Evolutionary conservation across 2,113 vertebrate genomes (phyloP).

Genomic region (Mustelus asterias): DNA sequence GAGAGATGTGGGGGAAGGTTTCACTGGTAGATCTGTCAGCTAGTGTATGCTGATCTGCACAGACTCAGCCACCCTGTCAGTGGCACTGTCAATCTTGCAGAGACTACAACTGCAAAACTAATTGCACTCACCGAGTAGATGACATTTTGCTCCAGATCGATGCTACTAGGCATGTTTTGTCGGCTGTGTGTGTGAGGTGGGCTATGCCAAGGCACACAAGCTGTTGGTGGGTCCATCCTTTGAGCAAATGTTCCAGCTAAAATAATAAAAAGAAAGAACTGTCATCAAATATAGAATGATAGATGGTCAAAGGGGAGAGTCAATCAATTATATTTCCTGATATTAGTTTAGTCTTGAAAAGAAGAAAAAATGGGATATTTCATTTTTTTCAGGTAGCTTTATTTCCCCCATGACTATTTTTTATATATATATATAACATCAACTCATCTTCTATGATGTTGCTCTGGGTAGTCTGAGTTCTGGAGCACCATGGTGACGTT

Average conservation of each 20-base stretch:
- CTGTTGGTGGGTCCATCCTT: not conserved
- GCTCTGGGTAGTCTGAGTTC: not conserved
- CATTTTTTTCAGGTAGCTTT: not conserved
- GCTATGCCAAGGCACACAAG: not conserved
- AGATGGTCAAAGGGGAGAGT: not conserved
- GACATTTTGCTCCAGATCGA: conserved; percentile 43
- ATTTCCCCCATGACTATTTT: not conserved
- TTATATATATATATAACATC: not conserved
- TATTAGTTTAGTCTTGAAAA: not conserved
- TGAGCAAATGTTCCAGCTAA: not conserved
- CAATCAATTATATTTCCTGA: conserved; percentile 1
- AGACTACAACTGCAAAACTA: conserved; percentile 44
- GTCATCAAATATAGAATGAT: not conserved
- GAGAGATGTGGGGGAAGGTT: conserved; percentile 46
- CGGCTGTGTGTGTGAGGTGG: not conserved
- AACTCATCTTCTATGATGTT: conserved; percentile 44
- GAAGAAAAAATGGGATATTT: not conserved
- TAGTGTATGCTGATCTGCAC: conserved; percentile 45
- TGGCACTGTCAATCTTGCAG: conserved; percentile 52
- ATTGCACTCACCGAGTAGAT: conserved; percentile 44
- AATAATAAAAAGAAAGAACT: not conserved
- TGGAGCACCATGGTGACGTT: not conserved
- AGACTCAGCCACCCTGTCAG: conserved; percentile 44
- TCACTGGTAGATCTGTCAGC: conserved; percentile 52
- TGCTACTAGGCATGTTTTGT: conserved; percentile 39